phyloP scores from a whole-genome alignment of 2,797 vertebrate species.

The Trichosurus vulpecula region DNA sequence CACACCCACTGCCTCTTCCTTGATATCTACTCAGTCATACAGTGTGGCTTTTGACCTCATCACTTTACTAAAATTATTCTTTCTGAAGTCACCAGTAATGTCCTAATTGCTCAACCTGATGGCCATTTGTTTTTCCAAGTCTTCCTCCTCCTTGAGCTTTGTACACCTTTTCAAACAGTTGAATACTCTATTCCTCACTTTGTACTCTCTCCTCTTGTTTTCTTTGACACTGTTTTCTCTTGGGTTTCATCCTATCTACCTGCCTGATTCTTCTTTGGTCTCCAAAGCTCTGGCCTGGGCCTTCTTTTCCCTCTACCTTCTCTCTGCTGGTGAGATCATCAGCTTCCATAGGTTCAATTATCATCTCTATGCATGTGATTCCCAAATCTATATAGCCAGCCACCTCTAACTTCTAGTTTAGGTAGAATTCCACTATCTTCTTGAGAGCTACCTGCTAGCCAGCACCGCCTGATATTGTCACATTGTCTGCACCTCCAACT shows the following conservation, averaged over 20 bases:
- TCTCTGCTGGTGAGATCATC: neutral
- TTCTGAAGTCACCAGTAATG: neutral
- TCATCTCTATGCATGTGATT: neutral
- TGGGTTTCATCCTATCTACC: neutral
- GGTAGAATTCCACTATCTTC: neutral
- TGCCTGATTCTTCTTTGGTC: neutral
- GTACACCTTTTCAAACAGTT: neutral
- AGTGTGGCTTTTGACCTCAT: neutral
- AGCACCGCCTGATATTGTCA: neutral
- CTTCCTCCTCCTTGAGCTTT: neutral
- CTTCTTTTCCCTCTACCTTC: neutral
- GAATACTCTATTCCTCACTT: neutral
- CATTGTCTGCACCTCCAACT: neutral
- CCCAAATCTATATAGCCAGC: neutral
- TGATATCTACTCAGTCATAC: neutral
- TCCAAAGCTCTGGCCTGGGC: neutral
- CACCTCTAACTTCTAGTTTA: neutral
- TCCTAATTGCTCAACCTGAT: neutral
- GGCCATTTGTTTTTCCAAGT: neutral
- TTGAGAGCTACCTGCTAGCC: neutral
- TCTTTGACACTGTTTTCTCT: neutral
- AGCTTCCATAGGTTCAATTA: neutral
- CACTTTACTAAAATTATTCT: neutral
- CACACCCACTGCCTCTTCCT: neutral
- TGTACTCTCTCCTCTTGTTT: neutral